Conservation (phyloP, 2,888 invertebrate species). For the Punctoribates punctum region DNA sequence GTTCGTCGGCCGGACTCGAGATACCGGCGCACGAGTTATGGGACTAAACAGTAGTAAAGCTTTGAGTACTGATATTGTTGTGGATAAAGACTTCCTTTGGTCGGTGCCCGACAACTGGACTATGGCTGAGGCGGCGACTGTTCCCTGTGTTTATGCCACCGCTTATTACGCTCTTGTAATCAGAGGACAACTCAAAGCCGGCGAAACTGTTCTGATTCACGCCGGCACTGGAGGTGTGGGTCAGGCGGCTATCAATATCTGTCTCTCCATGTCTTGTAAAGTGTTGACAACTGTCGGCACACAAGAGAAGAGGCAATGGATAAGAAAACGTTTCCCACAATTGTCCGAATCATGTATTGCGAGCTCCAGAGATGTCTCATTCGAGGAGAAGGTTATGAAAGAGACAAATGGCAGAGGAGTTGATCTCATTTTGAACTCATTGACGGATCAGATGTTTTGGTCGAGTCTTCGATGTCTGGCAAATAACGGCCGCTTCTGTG, state of each 20-base stretch:
- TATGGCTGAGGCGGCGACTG: conserved; percentile 55
- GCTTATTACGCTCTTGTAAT: conserved; percentile 58
- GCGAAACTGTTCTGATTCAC: conserved; percentile 51
- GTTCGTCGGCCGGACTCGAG: conserved; percentile 49
- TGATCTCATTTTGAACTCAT: conserved; percentile 88
- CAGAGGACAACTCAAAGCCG: conserved; percentile 52
- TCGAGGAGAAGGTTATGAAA: conserved; percentile 56
- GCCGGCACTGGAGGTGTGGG: conserved; percentile 52
- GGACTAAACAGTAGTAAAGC: conserved; percentile 53
- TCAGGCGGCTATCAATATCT: conserved; percentile 47
- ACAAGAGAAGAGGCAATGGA: conserved; percentile 53
- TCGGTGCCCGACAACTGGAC: conserved; percentile 56
- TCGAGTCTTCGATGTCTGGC: conserved; percentile 90
- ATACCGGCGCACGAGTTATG: conserved; percentile 52
- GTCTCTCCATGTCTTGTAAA: conserved; percentile 55
- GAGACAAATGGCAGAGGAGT: conserved; percentile 60
- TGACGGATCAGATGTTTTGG: conserved; percentile 90
- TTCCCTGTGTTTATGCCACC: conserved; percentile 55
- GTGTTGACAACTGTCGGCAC: conserved; percentile 56
- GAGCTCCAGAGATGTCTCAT: conserved; percentile 55
- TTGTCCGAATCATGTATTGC: conserved; percentile 55
- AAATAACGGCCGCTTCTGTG: conserved; percentile 67
- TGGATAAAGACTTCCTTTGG: conserved; percentile 53
- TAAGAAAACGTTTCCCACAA: conserved; percentile 55
- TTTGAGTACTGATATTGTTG: conserved; percentile 58